phyloP scores from a whole-genome alignment of 2,797 vertebrate species.

The Coluber constrictor region DNA sequence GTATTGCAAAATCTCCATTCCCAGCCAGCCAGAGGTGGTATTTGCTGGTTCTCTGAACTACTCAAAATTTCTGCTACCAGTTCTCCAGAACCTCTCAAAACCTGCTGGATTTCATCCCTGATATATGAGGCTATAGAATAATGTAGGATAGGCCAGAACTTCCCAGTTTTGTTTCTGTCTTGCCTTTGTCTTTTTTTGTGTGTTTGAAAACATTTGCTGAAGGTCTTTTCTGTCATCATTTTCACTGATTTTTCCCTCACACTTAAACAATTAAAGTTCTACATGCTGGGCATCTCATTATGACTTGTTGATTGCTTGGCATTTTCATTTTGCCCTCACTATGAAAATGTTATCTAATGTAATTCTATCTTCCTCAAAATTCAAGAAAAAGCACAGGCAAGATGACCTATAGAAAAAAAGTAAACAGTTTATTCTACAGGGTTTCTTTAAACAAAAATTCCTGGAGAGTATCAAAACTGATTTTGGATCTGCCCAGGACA shows the following conservation, averaged over 20 bases:
- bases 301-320: background rate
- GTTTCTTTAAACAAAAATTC: background rate
- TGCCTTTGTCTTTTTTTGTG: background rate
- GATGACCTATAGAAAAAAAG: background rate
- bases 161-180: background rate
- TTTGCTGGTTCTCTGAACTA: too few relatives aligned
- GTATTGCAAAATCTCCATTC: too few relatives aligned
- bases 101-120: too few relatives aligned
- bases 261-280: background rate
- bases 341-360: background rate
- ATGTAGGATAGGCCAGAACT: background rate
- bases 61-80: too few relatives aligned
- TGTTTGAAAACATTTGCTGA: background rate
- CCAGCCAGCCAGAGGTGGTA: too few relatives aligned
- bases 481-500: background rate
- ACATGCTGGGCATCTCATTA: background rate
- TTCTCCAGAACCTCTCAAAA: too few relatives aligned
- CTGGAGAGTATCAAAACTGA: background rate
- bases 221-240: background rate
- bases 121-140: background rate
- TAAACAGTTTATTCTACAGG: background rate
- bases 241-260: background rate
- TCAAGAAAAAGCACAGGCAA: background rate
- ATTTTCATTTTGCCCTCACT: background rate
- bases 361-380: background rate